These are phyloP conservation scores for Chloromyia formosa DNA, from an alignment of 2,888 invertebrate species.

Conservation along the genomic window DNA sequence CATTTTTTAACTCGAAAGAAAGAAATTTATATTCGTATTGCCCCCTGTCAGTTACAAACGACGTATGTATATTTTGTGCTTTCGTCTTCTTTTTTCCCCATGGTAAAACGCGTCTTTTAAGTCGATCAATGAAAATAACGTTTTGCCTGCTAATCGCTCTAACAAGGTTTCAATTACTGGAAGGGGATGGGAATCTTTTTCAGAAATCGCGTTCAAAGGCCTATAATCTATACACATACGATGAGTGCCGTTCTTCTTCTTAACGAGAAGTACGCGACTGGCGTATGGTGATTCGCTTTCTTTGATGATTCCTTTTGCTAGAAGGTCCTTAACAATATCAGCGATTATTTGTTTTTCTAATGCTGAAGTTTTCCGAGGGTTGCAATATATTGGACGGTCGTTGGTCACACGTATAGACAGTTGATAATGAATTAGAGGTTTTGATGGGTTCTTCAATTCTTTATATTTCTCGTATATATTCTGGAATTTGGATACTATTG, in stretches of 20 bases:
- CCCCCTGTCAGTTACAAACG: conserved; percentile 4
- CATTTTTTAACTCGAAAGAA: neutral
- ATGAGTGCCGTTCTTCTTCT: neutral
- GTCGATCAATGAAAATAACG: too few relatives aligned
- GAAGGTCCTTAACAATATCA: neutral
- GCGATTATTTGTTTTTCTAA: neutral
- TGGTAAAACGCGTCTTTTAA: too few relatives aligned
- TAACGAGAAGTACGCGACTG: neutral
- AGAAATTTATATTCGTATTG: conserved; percentile 5
- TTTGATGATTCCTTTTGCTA: neutral
- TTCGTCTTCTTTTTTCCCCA: too few relatives aligned
- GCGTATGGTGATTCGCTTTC: conserved; percentile 7
- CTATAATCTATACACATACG: neutral
- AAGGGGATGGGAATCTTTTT: neutral
- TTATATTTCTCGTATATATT: neutral
- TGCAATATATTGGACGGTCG: neutral
- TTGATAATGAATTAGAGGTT: neutral
- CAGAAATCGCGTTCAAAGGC: neutral
- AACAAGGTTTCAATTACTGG: neutral
- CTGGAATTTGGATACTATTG: neutral
- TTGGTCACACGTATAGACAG: neutral
- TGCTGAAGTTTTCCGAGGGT: neutral
- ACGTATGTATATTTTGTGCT: neutral
- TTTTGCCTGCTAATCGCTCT: neutral
- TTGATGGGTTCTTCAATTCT: neutral